A percentile compares a stretch with the other conserved stretches of the same genome.
These are phyloP conservation scores for Willowsia nigromaculata DNA, from an alignment of 2,888 invertebrate species.

Conservation along the genomic window DNA sequence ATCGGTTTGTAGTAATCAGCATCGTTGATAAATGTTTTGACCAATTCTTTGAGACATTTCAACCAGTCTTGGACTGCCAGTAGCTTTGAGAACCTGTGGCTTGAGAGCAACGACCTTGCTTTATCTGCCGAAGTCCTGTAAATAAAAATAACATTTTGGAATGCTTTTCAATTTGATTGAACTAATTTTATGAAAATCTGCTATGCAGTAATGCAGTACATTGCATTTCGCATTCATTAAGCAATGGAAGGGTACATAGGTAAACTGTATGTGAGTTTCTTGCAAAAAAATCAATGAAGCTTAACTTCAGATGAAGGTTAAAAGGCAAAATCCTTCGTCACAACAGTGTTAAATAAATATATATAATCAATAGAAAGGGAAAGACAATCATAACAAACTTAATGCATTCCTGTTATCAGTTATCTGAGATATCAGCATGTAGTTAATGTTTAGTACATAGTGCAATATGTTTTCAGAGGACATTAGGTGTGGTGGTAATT, in stretches of 20 bases:
- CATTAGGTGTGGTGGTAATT: constrained; percentile 48
- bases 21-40: constrained; percentile 7
- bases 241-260: too few species aligned
- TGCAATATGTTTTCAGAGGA: not conserved
- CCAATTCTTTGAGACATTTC: constrained; percentile 16
- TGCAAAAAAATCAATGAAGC: not conserved
- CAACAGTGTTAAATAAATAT: not conserved
- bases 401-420: not conserved
- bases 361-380: constrained; percentile 9
- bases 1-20: not conserved
- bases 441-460: too few species aligned
- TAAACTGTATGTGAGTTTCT: too few species aligned
- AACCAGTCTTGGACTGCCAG: constrained; percentile 69
- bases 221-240: not conserved
- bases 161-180: constrained; percentile 6
- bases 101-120: constrained; percentile 73
- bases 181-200: not conserved
- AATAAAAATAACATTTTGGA: constrained; percentile 38
- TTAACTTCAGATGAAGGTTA: too few species aligned
- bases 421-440: not conserved
- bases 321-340: not conserved
- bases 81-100: constrained; percentile 60
- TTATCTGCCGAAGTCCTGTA: constrained; percentile 74
- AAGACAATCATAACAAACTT: not conserved
- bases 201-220: not conserved